Base-by-base conservation (phyloP, 2,113 vertebrate genomes). In the Brachypteracias leptosomus region DNA sequence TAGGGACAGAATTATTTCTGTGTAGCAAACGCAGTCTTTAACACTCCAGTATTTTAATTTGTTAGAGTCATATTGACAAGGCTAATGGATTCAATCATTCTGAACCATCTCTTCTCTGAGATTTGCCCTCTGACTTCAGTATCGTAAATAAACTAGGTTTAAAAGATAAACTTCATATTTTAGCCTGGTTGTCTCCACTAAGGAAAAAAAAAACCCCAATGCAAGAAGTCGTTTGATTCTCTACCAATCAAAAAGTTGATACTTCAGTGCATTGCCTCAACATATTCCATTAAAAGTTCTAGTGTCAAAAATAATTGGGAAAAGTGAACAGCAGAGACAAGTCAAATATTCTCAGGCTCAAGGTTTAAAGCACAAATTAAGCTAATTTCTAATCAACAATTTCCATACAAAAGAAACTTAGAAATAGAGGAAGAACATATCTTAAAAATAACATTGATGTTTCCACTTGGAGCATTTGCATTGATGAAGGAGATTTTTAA, bases 391-490 rank as follows among this genome's bases (percentile, higher is more conserved):
- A 91, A 84, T 77, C 42, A 85, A 73, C 36, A 76, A 89, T 90
- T 76, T 85, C 44, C 22, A 62, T 63, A 51, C 12, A 72, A 76
- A 95, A 81, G 54, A 63, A 88, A 31, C 24, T 9, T 33, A 68
- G 29, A 68, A 42, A 75, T 29, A 63, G 28, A 91, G 57, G 25
- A 87, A 40, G 46, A 91, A 84, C 87, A 40, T 97, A 98, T 98
- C 98, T 98, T 98, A 94, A 97, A 98, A 94, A 98, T 98, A 38
- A 98, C 78, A 46, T 96, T 89, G 85, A 98, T 97, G 68, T 98
- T 98, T 89, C 95, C 81, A 65, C 95, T 95, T 66, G 95, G 95
- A 79, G 94, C 76, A 42, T 97, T 96, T 5, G 95, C 97, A 79
- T 95, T 98, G 91, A 97, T 65, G 95, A 98, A 98, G 59, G 97